Conservation (phyloP, 2,797 vertebrate species). For the Girardinus metallicus region DNA sequence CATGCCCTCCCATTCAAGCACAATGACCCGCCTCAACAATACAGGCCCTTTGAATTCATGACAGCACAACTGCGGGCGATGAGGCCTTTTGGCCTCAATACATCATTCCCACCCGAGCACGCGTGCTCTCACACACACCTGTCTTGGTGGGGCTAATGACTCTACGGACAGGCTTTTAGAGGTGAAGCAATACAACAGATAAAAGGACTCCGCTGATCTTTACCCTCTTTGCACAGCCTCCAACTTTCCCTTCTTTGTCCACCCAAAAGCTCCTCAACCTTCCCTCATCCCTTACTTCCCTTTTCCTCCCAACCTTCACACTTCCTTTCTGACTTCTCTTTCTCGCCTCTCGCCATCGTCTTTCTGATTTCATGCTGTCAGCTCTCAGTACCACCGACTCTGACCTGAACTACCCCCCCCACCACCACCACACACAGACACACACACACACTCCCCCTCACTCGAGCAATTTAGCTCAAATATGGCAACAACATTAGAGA, state of each 20-base stretch:
- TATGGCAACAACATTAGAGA: constrained; percentile 78
- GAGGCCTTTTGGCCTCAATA: constrained; percentile 74
- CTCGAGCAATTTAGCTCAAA: constrained; percentile 69
- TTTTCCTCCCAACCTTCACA: constrained; percentile 25
- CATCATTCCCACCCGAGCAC: constrained; percentile 67
- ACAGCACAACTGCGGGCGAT: constrained; percentile 68
- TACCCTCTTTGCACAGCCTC: constrained; percentile 57
- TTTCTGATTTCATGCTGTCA: constrained; percentile 55
- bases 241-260: constrained; percentile 53
- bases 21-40: constrained; percentile 68
- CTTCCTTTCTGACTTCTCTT: constrained; percentile 2
- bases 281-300: constrained; percentile 46
- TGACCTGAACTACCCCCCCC: constrained; percentile 35
- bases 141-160: constrained; percentile 58
- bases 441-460: neutral
- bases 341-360: constrained; percentile 10
- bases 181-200: constrained; percentile 50
- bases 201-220: constrained; percentile 67
- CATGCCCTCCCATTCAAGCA: constrained; percentile 59
- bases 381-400: constrained; percentile 19
- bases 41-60: constrained; percentile 68
- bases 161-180: constrained; percentile 71
- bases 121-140: constrained; percentile 53
- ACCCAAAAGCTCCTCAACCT: constrained; percentile 40
- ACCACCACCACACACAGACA: no score